Conservation (phyloP, 2,797 vertebrate genomes). For the Neomorphus geoffroyi region DNA sequence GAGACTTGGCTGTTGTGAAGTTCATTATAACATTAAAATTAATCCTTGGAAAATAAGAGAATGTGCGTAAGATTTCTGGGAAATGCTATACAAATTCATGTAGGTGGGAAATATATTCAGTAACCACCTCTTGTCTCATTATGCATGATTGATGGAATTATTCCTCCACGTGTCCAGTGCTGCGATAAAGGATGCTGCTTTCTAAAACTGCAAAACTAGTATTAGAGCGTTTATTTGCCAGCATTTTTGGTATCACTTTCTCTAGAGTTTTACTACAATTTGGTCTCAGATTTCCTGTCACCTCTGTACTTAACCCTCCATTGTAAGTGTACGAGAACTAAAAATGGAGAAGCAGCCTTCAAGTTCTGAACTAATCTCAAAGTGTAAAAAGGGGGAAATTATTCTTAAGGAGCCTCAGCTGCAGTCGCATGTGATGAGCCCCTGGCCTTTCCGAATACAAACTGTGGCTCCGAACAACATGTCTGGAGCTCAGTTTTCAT, state of each 20-base stretch:
- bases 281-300: neutral
- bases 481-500: constrained; percentile 10
- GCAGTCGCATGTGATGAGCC: neutral
- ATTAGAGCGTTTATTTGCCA: too few relatives aligned
- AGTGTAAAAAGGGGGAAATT: constrained; percentile 15
- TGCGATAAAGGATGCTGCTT: too few relatives aligned
- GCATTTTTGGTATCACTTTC: neutral
- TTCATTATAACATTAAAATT: too few relatives aligned
- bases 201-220: too few relatives aligned
- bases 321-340: constrained; percentile 3
- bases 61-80: too few relatives aligned
- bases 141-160: too few relatives aligned
- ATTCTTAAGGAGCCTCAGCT: constrained; percentile 22
- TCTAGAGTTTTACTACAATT: neutral
- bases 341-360: neutral
- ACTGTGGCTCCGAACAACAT: neutral
- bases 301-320: neutral
- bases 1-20: too few relatives aligned
- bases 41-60: too few relatives aligned
- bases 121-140: too few relatives aligned
- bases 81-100: too few relatives aligned
- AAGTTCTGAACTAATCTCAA: constrained; percentile 9
- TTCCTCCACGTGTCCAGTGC: too few relatives aligned
- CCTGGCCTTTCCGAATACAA: neutral
- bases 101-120: too few relatives aligned